Conservation (phyloP, 2,113 vertebrate genomes). For the Neotoma lepida region DNA sequence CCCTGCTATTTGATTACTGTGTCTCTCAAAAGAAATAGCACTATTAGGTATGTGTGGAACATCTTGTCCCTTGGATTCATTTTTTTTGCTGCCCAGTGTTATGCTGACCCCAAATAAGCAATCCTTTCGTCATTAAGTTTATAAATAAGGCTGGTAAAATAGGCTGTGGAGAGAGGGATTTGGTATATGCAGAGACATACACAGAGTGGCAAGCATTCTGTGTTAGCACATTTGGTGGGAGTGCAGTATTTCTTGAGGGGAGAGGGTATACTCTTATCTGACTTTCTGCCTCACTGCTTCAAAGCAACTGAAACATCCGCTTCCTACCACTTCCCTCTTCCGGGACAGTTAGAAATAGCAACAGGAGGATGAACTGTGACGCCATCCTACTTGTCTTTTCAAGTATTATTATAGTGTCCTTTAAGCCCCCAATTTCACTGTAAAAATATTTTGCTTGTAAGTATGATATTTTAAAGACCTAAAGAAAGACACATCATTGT, state of each 20-base stretch:
- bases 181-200: not conserved
- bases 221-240: not conserved
- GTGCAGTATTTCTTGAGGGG: not conserved
- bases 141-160: constrained; percentile 39
- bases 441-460: constrained; percentile 22
- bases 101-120: constrained; percentile 55
- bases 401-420: constrained; percentile 10
- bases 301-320: constrained; percentile 4
- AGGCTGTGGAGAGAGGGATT: not conserved
- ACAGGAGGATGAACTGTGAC: not conserved
- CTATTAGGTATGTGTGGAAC: constrained; percentile 51
- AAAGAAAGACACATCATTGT: not conserved
- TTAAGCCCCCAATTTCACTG: not conserved
- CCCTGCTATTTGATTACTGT: constrained; percentile 50
- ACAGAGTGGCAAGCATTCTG: not conserved
- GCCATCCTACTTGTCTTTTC: not conserved
- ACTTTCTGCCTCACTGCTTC: constrained; percentile 5
- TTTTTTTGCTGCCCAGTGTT: constrained; percentile 47
- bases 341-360: constrained; percentile 20
- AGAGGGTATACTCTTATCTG: not conserved
- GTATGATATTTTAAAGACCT: constrained; percentile 6
- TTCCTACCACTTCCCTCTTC: constrained; percentile 43
- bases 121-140: constrained; percentile 8
- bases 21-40: constrained; percentile 62
- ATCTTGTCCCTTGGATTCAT: constrained; percentile 47